A percentile compares a stretch with the other conserved stretches of the same genome.
phyloP scores from a whole-genome alignment of 1,140 invertebrate genomes.

The Camponotus floridanus region DNA sequence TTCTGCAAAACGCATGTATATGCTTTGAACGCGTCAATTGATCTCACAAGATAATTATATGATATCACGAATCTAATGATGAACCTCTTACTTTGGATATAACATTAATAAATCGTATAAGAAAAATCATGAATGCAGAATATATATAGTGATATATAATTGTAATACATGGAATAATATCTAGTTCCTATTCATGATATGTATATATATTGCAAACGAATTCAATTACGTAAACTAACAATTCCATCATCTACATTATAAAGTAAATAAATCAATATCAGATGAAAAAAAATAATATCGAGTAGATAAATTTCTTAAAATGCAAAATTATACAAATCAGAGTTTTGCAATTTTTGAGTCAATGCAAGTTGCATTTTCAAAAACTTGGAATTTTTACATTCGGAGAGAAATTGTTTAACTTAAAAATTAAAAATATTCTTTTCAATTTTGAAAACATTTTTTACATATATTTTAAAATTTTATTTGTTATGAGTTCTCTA shows the following conservation, averaged over 20 bases:
- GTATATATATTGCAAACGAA: constrained; percentile 13
- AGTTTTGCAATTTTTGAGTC: background rate
- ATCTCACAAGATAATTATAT: constrained; percentile 42
- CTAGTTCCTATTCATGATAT: constrained; percentile 7
- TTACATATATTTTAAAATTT: background rate
- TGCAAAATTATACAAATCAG: background rate
- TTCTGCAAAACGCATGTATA: constrained; percentile 3
- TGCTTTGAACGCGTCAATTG: constrained; percentile 32
- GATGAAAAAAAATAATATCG: background rate
- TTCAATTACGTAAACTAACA: background rate
- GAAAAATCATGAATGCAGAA: constrained; percentile 13
- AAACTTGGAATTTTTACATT: background rate
- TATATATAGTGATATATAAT: background rate
- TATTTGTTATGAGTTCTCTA: background rate
- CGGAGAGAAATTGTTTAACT: background rate
- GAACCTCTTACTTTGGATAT: constrained; percentile 18
- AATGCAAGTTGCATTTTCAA: background rate
- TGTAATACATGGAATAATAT: constrained; percentile 9
- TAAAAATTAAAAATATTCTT: background rate
- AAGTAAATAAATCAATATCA: background rate
- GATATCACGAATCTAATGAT: constrained; percentile 22
- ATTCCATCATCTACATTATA: background rate
- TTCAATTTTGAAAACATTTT: background rate
- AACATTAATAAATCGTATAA: constrained; percentile 34
- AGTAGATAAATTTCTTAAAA: background rate